These are phyloP conservation scores for Sisyra terminalis DNA, from an alignment of 2,888 invertebrate genomes.

Conservation along the genomic window DNA sequence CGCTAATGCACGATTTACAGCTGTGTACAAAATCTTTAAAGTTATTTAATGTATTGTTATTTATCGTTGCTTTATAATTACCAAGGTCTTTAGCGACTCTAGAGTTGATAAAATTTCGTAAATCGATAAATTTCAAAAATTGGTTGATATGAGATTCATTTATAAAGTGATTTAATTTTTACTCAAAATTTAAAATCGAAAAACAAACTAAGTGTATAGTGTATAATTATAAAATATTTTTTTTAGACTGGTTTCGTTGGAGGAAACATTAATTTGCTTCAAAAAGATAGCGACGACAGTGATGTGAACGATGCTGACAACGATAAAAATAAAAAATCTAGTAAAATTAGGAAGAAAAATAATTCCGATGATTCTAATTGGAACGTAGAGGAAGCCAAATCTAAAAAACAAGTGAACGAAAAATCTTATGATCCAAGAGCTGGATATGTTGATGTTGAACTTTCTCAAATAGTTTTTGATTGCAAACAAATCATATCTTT, in stretches of 20 bases:
- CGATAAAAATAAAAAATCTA: slow-evolving; percentile 16
- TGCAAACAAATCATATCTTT: slow-evolving; percentile 35
- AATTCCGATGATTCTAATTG: slow-evolving; percentile 17
- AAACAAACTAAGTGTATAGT: neutral
- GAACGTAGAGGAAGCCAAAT: slow-evolving; percentile 14
- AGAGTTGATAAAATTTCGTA: too few relatives aligned
- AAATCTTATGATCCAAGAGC: slow-evolving; percentile 56
- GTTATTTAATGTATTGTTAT: too few relatives aligned
- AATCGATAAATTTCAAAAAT: too few relatives aligned
- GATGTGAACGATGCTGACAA: slow-evolving; percentile 22
- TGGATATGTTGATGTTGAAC: slow-evolving; percentile 56
- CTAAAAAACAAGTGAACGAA: slow-evolving; percentile 15
- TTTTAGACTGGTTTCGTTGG: slow-evolving; percentile 54
- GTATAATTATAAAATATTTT: neutral
- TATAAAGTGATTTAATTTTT: too few relatives aligned
- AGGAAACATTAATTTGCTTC: slow-evolving; percentile 46
- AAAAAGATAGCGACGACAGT: slow-evolving; percentile 31
- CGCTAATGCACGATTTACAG: too few relatives aligned
- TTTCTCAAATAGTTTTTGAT: slow-evolving; percentile 51
- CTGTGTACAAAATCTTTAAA: too few relatives aligned
- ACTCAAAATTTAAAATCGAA: too few relatives aligned
- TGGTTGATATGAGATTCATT: too few relatives aligned
- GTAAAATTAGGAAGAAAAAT: slow-evolving; percentile 10
- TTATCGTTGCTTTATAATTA: too few relatives aligned
- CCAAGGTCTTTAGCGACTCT: too few relatives aligned